Percentiles rank a stretch among this genome's conserved stretches.
These are phyloP conservation scores for Synergus umbraculus DNA, from an alignment of 2,888 invertebrate genomes.

Conservation along the genomic window DNA sequence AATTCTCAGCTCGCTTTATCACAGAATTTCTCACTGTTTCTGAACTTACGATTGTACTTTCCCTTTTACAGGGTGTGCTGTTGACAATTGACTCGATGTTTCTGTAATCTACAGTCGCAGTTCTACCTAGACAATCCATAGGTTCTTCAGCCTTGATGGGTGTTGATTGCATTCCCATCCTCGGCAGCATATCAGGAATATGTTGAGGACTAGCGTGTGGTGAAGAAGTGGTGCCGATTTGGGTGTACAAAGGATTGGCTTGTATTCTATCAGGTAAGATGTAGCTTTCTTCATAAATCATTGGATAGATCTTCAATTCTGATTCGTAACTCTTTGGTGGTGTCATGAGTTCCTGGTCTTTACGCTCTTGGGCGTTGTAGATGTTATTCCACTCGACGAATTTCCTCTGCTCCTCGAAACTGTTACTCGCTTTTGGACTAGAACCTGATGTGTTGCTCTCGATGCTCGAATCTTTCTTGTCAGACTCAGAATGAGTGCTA, in stretches of 20 bases:
- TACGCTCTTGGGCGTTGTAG: conserved; percentile 68
- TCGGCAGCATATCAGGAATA: conserved; percentile 59
- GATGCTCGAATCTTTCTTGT: conserved; percentile 74
- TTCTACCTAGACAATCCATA: conserved; percentile 55
- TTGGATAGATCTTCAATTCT: conserved; percentile 58
- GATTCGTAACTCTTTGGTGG: conserved; percentile 60
- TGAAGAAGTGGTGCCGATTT: conserved; percentile 47
- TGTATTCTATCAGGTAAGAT: conserved; percentile 68
- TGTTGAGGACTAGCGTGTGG: conserved; percentile 66
- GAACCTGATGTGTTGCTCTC: conserved; percentile 67
- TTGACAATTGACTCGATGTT: conserved; percentile 76
- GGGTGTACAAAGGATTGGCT: conserved; percentile 47
- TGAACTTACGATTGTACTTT: conserved; percentile 52
- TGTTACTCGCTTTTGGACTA: conserved; percentile 69
- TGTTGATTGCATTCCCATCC: conserved; percentile 74
- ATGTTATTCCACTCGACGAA: conserved; percentile 76
- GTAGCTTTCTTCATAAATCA: conserved; percentile 68
- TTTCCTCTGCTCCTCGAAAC: conserved; percentile 74
- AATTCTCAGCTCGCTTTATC: conserved; percentile 71
- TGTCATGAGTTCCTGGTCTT: conserved; percentile 62
- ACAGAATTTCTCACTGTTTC: conserved; percentile 72
- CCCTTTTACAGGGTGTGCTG: conserved; percentile 69
- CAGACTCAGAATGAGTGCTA: conserved; percentile 68
- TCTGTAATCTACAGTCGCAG: conserved; percentile 71
- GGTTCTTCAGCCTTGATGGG: conserved; percentile 72